A percentile compares a stretch with the other conserved stretches of the same genome.
Evolutionary conservation across 2,797 vertebrate genomes (phyloP).

Genomic region (Neopelma chrysocephalum): DNA sequence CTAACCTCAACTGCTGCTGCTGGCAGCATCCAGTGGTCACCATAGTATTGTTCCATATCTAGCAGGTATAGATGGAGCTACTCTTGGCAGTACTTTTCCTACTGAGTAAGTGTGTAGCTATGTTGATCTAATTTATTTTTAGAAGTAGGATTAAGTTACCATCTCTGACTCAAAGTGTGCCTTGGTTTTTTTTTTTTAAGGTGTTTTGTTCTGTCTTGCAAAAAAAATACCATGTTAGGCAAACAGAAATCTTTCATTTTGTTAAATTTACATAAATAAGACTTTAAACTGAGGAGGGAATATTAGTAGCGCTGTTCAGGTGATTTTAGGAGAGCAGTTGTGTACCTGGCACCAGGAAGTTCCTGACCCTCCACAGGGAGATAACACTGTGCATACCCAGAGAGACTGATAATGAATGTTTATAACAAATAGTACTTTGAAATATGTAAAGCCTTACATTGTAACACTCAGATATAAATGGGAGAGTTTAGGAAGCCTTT

Average conservation of each 20-base stretch:
- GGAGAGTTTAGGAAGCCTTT: neutral
- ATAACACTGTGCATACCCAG: neutral
- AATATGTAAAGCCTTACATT: neutral
- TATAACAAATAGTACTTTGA: neutral
- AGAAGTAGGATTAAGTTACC: conserved; percentile 42
- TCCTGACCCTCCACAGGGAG: neutral
- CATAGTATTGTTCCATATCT: conserved; percentile 17
- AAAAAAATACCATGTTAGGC: neutral
- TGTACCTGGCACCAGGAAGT: neutral
- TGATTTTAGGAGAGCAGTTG: neutral
- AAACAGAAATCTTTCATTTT: neutral
- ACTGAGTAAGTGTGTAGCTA: conserved; percentile 13
- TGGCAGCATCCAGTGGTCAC: neutral
- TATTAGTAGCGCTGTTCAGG: neutral
- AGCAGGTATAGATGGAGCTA: conserved; percentile 27
- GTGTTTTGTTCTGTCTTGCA: neutral
- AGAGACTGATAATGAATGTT: neutral
- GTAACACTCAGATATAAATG: neutral
- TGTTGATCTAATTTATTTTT: conserved; percentile 69
- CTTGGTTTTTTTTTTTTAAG: neutral
- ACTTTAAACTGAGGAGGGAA: neutral
- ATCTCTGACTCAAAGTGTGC: neutral
- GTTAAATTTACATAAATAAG: neutral
- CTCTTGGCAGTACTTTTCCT: conserved; percentile 40
- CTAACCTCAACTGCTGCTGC: neutral